Evolutionary conservation across 2,797 vertebrate species (phyloP).

Genomic region (Periparus ater): DNA sequence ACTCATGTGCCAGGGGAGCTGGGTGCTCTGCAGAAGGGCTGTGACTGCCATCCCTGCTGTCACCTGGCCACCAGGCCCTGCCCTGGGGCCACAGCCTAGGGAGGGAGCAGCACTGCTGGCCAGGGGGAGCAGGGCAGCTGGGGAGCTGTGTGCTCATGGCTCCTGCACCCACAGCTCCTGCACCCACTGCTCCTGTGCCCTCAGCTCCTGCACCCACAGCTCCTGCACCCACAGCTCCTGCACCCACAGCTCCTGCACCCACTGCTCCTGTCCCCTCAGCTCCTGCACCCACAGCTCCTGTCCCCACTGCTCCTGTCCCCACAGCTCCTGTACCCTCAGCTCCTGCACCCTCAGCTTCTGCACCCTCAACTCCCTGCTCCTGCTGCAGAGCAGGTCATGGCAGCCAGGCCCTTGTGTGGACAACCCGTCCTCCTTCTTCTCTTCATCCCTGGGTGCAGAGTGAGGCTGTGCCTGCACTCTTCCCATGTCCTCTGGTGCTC

Average conservation of each 20-base stretch:
- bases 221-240: no score
- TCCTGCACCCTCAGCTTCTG: no score
- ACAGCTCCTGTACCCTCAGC: no score
- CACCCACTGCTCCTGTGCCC: no score
- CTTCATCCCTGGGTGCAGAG: not conserved
- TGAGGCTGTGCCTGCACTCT: not conserved
- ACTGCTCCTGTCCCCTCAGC: no score
- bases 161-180: no score
- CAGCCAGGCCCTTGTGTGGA: not conserved
- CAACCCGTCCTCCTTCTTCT: not conserved
- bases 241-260: no score
- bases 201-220: no score
- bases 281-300: no score
- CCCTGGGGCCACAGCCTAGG: not conserved
- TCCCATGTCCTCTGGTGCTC: accelerated
- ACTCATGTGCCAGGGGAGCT: not conserved
- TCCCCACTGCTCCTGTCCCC: no score
- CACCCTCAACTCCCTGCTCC: no score
- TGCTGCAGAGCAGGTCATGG: accelerated
- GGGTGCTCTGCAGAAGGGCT: not conserved
- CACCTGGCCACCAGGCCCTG: not conserved
- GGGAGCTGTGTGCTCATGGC: not conserved
- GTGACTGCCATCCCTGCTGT: not conserved
- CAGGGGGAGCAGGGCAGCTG: not conserved
- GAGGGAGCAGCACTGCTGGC: not conserved